Percentiles rank a stretch among this genome's conserved stretches.
Conservation (phyloP, 30 jellyfish, hydroid and myxozoan species). For the Aurelia coerulea region DNA sequence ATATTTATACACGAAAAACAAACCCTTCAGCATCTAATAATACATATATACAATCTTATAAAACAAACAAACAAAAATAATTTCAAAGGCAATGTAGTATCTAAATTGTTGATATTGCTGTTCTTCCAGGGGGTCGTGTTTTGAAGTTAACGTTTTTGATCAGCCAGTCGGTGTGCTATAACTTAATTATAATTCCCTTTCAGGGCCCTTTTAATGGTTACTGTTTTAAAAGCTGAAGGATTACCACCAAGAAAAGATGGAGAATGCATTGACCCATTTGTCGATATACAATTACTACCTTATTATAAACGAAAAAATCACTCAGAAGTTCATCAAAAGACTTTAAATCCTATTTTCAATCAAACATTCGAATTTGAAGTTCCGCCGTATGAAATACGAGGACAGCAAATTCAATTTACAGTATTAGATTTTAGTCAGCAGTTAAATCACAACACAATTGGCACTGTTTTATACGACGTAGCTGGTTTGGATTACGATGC, state of each 20-base stretch:
- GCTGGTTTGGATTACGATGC: constrained; percentile 88
- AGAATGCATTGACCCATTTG: constrained; percentile 96
- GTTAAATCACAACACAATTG: constrained; percentile 92
- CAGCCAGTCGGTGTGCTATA: no score
- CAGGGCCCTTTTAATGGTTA: constrained; percentile 83
- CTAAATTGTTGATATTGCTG: no score
- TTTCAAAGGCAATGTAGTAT: no score
- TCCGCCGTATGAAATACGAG: constrained; percentile 97
- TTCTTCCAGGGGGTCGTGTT: no score
- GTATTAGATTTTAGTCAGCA: constrained; percentile 96
- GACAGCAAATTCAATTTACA: constrained; percentile 90
- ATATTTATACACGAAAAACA: no score
- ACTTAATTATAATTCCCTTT: neutral
- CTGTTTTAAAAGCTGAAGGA: constrained; percentile 91
- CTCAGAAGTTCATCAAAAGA: constrained; percentile 98
- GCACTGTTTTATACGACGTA: constrained; percentile 77
- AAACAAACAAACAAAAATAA: no score
- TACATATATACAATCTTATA: no score
- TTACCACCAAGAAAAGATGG: constrained; percentile 94
- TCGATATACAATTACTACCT: constrained; percentile 90
- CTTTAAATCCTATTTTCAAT: constrained; percentile 90
- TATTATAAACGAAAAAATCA: constrained; percentile 92
- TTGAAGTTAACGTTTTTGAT: no score
- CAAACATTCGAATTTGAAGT: constrained; percentile 95
- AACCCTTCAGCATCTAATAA: no score